A percentile compares a stretch with the other conserved stretches of the same genome.
phyloP scores from a whole-genome alignment of 30 jellyfish, hydroid and myxozoan genomes.

The Aurelia sp. region DNA sequence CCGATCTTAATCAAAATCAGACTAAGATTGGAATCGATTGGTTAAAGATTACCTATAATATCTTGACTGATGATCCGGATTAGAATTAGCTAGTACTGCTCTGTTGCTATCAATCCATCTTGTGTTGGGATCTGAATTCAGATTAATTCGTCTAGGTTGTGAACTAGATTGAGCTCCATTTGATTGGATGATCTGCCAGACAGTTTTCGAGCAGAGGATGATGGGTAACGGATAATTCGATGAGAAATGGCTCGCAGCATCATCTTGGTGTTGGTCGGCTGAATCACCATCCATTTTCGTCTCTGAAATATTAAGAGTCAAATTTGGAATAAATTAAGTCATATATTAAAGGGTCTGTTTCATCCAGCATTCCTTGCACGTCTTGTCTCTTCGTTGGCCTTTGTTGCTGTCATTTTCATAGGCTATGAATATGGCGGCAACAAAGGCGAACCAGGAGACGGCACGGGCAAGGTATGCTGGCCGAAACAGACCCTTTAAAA shows the following conservation, averaged over 20 bases:
- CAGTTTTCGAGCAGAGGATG: conserved; percentile 80
- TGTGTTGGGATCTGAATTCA: conserved; percentile 90
- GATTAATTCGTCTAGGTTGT: conserved; percentile 60
- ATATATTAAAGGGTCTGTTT: too few relatives aligned
- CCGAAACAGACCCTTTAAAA: too few relatives aligned
- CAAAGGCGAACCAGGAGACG: too few relatives aligned
- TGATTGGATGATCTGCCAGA: conserved; percentile 87
- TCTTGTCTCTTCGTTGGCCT: too few relatives aligned
- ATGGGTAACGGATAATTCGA: conserved; percentile 90
- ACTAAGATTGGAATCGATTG: conserved; percentile 60
- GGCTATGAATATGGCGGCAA: too few relatives aligned
- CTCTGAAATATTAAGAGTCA: background rate
- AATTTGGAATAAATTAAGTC: too few relatives aligned
- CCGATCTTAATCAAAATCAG: too few relatives aligned
- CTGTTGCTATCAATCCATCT: conserved; percentile 90
- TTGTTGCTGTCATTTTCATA: too few relatives aligned
- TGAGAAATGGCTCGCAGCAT: conserved; percentile 79
- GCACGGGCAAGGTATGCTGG: too few relatives aligned
- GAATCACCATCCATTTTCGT: conserved; percentile 14
- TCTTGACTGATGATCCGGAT: conserved; percentile 93
- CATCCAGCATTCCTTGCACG: too few relatives aligned
- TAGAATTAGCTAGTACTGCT: conserved; percentile 63
- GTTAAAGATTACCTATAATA: conserved; percentile 66
- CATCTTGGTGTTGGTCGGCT: conserved; percentile 59
- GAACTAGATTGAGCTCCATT: conserved; percentile 53